phyloP scores from a whole-genome alignment of 2,888 invertebrate genomes.

The Perithous albicinctus region DNA sequence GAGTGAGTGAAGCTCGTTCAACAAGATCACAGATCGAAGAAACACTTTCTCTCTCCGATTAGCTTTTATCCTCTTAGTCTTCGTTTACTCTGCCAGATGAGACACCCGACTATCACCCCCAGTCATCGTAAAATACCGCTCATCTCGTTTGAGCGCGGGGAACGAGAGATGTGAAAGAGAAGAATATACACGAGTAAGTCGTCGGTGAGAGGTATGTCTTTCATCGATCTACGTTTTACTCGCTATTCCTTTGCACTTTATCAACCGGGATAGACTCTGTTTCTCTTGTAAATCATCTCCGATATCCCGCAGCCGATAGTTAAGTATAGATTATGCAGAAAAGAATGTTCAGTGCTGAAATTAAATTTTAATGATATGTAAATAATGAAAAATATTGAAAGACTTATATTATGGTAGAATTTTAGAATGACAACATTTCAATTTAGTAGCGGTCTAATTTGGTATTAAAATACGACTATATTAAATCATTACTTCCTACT shows the following conservation, averaged over 20 bases:
- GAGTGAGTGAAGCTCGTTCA: background rate
- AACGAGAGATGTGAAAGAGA: background rate
- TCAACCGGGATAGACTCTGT: background rate
- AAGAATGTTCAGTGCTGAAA: background rate
- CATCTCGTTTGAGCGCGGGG: background rate
- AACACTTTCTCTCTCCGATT: background rate
- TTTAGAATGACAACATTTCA: background rate
- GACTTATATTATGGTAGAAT: background rate
- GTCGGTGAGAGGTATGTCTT: background rate
- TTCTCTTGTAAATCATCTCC: background rate
- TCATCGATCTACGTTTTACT: slow-evolving; percentile 5
- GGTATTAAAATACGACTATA: no score
- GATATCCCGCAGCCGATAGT: background rate
- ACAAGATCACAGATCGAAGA: background rate
- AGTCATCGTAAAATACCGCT: slow-evolving; percentile 11
- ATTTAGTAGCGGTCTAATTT: background rate
- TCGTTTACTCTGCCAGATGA: slow-evolving; percentile 14
- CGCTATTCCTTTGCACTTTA: background rate
- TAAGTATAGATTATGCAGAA: background rate
- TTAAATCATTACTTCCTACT: no score
- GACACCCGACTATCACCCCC: background rate
- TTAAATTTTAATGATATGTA: background rate
- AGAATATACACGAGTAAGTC: slow-evolving; percentile 7
- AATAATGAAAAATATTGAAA: background rate
- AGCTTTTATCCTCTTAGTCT: slow-evolving; percentile 7